Evolutionary conservation across 2,113 vertebrate genomes (phyloP), one percentile per base, ranked within the genome.

Genomic region (Ivindomyrus marchei): DNA sequence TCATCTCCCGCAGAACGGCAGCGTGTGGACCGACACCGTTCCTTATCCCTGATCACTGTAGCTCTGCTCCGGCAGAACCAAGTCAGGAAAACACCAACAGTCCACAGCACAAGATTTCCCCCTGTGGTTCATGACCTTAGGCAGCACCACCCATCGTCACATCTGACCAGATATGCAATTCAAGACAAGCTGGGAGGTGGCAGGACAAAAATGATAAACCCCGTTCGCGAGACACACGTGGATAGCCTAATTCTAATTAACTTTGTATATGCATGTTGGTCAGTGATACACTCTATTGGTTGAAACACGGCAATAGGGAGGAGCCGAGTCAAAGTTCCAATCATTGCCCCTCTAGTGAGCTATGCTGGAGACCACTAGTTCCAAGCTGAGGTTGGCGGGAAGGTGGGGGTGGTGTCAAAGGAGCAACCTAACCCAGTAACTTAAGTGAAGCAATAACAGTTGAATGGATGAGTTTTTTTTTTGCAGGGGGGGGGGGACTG

Each of bases 381-480:
- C 36, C 5, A 19, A 80, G 50, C 87, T 90, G 90, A 53, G 85
- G 19, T 85, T 66, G 62, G n/a, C 3, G 80, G 39, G 17, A 36
- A 1, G 66, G n/a, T 19, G 17, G 47, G 87, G 17, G 46, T 24
- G 74, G 87, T 88, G 90, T 77, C 91, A 91, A 66, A 62, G 10
- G 83, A 36, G 83, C n/a, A 91, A 1, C 19, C 89, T 90, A 89
- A 90, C 91, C 90, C 88, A 90, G 52, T 91, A 91, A 90, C 83
- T 91, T 88, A 91, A 85, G 90, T 88, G 90, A 92, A 93, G 92
- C 88, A 92, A 93, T 92, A 9, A 80, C 83, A 84, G 21, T 90
- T 90, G 89, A 42, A 90, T 36, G 56, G 88, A 24, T 39, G 88
- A 39, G 9, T 58, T 74, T 36, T 77, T 74, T 52, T 50, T 45